phyloP scores from a whole-genome alignment of 1,140 invertebrate species.

The Musca domestica region DNA sequence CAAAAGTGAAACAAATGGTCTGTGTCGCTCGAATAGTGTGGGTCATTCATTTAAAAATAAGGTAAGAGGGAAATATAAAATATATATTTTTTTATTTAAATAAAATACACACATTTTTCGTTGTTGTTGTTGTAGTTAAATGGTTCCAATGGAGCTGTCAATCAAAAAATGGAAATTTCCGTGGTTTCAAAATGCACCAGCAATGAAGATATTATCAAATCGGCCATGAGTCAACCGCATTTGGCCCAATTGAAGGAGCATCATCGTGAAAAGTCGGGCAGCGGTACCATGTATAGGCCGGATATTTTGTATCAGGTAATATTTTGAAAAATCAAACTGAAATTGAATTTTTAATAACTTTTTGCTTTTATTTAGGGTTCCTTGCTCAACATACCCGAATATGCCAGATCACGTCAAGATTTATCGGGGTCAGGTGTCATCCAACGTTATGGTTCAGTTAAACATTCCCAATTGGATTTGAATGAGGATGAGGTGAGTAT shows the following conservation, averaged over 20 bases:
- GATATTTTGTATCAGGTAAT: constrained; percentile 87
- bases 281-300: constrained; percentile 77
- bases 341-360: constrained; percentile 10
- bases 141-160: constrained; percentile 36
- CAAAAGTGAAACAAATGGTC: constrained; percentile 24
- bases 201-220: constrained; percentile 41
- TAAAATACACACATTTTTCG: not conserved
- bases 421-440: constrained; percentile 39
- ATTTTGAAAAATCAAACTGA: constrained; percentile 30
- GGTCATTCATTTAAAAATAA: constrained; percentile 37
- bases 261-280: constrained; percentile 55
- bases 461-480: constrained; percentile 35
- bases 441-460: constrained; percentile 47
- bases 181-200: constrained; percentile 40
- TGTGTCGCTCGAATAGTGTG: constrained; percentile 49
- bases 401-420: constrained; percentile 51
- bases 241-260: constrained; percentile 30
- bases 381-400: constrained; percentile 54
- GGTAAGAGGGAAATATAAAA: not conserved
- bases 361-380: constrained; percentile 38
- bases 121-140: constrained; percentile 35
- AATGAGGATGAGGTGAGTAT: constrained; percentile 30
- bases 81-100: not conserved
- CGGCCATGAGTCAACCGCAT: constrained; percentile 44
- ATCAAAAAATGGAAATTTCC: constrained; percentile 29